Percentiles rank a stretch among this genome's conserved stretches.
These are phyloP conservation scores for Drosophila setosimentum DNA, from an alignment of 2,888 invertebrate species.

Conservation along the genomic window DNA sequence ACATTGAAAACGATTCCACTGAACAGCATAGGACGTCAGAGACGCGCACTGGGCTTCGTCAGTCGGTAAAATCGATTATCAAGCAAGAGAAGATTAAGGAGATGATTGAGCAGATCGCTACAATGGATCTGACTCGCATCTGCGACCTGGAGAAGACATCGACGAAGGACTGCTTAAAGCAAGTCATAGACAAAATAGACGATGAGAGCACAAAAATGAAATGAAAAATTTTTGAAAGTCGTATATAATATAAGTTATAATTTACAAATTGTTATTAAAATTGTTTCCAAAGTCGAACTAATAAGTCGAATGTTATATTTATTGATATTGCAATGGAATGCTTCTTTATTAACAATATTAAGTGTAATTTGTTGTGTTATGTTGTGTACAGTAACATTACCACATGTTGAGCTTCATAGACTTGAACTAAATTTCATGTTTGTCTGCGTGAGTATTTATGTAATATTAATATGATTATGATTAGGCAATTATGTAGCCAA, in stretches of 20 bases:
- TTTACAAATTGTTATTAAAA: constrained; percentile 32
- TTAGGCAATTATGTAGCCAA: constrained; percentile 59
- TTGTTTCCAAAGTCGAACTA: constrained; percentile 2
- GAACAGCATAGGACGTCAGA: constrained; percentile 46
- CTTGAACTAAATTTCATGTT: constrained; percentile 28
- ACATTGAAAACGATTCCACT: constrained; percentile 79
- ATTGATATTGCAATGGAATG: constrained; percentile 34
- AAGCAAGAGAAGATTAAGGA: constrained; percentile 85
- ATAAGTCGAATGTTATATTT: constrained; percentile 22
- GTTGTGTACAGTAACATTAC: constrained; percentile 22
- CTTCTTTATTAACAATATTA: constrained; percentile 15
- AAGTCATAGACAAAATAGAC: constrained; percentile 85
- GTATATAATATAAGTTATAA: constrained; percentile 4
- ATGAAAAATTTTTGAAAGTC: constrained; percentile 9
- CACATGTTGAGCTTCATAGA: constrained; percentile 25
- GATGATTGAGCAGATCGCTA: constrained; percentile 85
- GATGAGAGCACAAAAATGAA: constrained; percentile 64
- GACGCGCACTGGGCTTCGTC: constrained; percentile 48
- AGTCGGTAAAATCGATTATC: constrained; percentile 83
- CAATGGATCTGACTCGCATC: constrained; percentile 85
- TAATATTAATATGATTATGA: not conserved
- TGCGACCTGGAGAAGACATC: constrained; percentile 86
- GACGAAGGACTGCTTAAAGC: constrained; percentile 86
- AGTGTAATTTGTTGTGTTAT: not conserved
- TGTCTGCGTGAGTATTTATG: not conserved